Conservation (phyloP, 1,140 invertebrate species). For the Fopius arisanus region DNA sequence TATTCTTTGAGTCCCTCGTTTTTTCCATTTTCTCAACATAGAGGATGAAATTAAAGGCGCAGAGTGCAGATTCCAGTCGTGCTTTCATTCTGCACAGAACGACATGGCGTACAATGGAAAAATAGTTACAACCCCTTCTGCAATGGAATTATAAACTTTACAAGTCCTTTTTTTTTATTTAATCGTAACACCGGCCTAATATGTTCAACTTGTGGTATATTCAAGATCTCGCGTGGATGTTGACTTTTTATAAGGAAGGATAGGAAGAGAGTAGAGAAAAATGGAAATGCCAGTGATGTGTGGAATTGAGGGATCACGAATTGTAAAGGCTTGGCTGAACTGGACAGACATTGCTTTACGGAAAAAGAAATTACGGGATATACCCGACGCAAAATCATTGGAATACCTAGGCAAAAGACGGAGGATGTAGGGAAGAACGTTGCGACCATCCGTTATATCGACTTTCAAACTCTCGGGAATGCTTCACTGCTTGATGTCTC, state of each 20-base stretch:
- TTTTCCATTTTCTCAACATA: neutral
- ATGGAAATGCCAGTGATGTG: neutral
- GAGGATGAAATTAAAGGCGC: neutral
- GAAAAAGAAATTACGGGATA: neutral
- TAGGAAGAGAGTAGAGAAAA: neutral
- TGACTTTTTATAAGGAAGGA: neutral
- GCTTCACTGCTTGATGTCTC: neutral
- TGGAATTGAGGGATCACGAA: neutral
- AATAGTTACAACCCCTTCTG: neutral
- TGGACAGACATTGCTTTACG: neutral
- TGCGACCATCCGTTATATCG: neutral
- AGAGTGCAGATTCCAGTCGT: neutral
- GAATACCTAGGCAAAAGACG: neutral
- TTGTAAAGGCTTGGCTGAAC: neutral
- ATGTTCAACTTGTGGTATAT: too few species aligned
- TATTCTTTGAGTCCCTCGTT: neutral
- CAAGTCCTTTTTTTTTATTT: neutral
- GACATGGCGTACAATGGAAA: neutral
- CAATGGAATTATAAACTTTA: neutral
- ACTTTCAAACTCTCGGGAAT: neutral
- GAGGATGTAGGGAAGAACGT: neutral
- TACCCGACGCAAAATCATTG: neutral
- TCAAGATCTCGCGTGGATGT: too few species aligned
- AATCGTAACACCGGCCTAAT: neutral
- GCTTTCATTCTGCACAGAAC: neutral